phyloP scores from a whole-genome alignment of 64 coral and sea anemone genomes.

The Pocillopora damicornis region DNA sequence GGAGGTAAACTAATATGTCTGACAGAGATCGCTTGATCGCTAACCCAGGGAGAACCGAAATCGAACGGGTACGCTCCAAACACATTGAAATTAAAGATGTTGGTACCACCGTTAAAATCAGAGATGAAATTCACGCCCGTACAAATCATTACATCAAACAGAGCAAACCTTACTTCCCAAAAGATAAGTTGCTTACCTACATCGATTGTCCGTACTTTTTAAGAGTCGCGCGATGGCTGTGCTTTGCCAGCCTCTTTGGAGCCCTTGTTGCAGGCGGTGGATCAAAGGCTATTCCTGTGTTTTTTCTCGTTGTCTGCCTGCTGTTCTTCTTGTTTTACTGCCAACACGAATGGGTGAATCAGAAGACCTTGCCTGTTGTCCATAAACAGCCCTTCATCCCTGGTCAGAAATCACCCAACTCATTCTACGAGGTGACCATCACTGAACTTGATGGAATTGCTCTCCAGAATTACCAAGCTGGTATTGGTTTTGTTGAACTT shows the following conservation, averaged over 20 bases:
- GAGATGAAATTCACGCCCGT: conserved; percentile 31
- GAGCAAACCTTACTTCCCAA: conserved; percentile 52
- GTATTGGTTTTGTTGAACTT: conserved; percentile 45
- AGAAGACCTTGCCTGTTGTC: conserved; percentile 50
- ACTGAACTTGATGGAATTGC: conserved; percentile 51
- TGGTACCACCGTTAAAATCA: conserved; percentile 22
- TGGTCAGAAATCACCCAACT: conserved; percentile 8
- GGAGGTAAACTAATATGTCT: neutral
- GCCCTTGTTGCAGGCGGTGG: neutral
- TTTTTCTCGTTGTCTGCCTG: neutral
- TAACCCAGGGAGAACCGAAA: neutral
- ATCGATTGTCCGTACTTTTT: conserved; percentile 29
- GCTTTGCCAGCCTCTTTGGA: conserved; percentile 24
- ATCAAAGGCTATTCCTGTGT: neutral
- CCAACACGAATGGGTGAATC: conserved; percentile 62
- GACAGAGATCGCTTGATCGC: neutral
- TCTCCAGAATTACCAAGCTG: conserved; percentile 57
- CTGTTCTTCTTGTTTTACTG: conserved; percentile 42
- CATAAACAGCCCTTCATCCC: conserved; percentile 48
- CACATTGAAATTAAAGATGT: conserved; percentile 49
- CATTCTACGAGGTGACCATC: conserved; percentile 68
- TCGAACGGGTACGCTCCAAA: conserved; percentile 2
- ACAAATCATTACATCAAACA: conserved; percentile 80
- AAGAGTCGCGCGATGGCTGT: neutral
- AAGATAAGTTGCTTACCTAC: conserved; percentile 40